A percentile compares a stretch with the other conserved stretches of the same genome.
Conservation (phyloP, 1,140 invertebrate genomes). For the Saccostrea echinata region DNA sequence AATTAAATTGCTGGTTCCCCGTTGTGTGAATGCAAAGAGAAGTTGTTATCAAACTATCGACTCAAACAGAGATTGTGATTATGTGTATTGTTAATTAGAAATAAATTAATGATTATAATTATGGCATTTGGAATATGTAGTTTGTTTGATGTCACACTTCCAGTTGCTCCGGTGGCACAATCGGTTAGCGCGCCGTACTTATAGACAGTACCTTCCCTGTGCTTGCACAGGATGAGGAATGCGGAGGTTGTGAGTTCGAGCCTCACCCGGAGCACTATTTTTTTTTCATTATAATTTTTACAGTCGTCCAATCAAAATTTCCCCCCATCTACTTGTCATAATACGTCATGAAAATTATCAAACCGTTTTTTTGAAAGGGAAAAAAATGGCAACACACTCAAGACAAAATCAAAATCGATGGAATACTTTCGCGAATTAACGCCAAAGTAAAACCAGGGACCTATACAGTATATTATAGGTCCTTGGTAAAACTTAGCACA, state of each 20-base stretch:
- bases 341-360: too few species aligned
- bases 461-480: too few species aligned
- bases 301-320: too few species aligned
- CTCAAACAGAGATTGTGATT: background rate
- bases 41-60: background rate
- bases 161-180: slow-evolving; percentile 76
- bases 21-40: background rate
- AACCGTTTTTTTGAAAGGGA: too few species aligned
- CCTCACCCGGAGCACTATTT: slow-evolving; percentile 75
- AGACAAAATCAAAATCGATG: too few species aligned
- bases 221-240: slow-evolving; percentile 70
- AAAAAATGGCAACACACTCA: too few species aligned
- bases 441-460: too few species aligned
- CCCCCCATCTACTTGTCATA: too few species aligned
- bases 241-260: slow-evolving; percentile 79
- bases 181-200: slow-evolving; percentile 80
- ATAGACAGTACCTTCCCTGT: slow-evolving; percentile 78
- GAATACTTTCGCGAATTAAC: too few species aligned
- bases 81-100: background rate
- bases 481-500: too few species aligned
- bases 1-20: background rate
- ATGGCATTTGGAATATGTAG: background rate
- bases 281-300: background rate
- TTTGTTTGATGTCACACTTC: background rate
- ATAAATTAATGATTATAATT: background rate